A percentile compares a stretch with the other conserved stretches of the same genome.
Conservation (phyloP, 2,113 vertebrate genomes). For the Serinus canaria region DNA sequence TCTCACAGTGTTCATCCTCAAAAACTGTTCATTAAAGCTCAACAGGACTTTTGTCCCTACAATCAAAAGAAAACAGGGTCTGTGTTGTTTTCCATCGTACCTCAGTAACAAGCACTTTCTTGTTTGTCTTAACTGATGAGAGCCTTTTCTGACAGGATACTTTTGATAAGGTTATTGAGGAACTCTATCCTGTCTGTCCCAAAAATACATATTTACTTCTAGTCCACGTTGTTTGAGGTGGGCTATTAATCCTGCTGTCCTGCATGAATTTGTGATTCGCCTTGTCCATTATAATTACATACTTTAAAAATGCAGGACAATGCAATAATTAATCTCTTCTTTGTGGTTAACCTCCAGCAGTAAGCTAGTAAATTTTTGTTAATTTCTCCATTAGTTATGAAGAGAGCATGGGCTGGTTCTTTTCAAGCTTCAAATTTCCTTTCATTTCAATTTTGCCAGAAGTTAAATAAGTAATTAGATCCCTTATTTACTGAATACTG, state of each 20-base stretch:
- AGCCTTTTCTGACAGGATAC: background rate
- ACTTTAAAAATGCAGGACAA: background rate
- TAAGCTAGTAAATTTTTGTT: background rate
- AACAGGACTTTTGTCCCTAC: background rate
- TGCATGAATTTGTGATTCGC: rapidly evolving
- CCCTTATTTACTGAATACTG: background rate
- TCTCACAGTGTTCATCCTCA: background rate
- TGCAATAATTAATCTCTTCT: background rate
- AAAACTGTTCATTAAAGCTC: background rate
- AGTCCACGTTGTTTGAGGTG: background rate
- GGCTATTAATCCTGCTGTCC: background rate
- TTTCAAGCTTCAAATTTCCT: background rate
- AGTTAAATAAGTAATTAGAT: background rate
- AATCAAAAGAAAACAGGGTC: background rate
- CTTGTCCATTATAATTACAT: background rate
- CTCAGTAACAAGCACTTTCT: background rate
- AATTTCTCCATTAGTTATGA: background rate
- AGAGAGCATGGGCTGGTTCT: background rate
- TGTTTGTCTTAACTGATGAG: background rate
- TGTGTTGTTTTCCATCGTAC: background rate
- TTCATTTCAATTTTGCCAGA: background rate
- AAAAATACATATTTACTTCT: background rate
- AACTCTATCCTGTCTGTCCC: background rate
- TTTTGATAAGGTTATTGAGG: background rate
- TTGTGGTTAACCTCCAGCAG: background rate